A percentile compares a stretch with the other conserved stretches of the same genome.
Conservation (phyloP, 2,888 invertebrate genomes). For the Pediacus dermestoides region DNA sequence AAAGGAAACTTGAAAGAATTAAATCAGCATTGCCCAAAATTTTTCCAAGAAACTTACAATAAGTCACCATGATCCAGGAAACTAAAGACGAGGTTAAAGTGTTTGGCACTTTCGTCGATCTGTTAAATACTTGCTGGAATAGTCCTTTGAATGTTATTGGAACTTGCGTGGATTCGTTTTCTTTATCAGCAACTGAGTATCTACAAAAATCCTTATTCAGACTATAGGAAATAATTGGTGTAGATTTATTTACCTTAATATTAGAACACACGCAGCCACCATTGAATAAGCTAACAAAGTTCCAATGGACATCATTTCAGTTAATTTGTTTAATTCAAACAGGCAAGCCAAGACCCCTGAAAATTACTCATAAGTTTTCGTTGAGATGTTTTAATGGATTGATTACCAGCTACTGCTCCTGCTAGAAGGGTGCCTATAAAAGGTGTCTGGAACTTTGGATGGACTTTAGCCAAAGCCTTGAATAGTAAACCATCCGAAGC, state of each 20-base stretch:
- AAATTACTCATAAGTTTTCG: conserved; percentile 28
- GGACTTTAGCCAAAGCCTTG: conserved; percentile 66
- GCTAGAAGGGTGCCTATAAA: conserved; percentile 69
- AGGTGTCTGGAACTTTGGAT: conserved; percentile 68
- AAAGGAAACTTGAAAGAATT: conserved; percentile 36
- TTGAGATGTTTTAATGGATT: background rate
- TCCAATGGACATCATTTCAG: conserved; percentile 89
- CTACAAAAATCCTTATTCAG: conserved; percentile 34
- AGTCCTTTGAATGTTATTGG: conserved; percentile 35
- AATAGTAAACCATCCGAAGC: conserved; percentile 79
- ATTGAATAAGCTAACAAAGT: conserved; percentile 84
- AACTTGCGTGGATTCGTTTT: conserved; percentile 31
- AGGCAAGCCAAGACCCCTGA: conserved; percentile 74
- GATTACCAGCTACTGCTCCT: conserved; percentile 64
- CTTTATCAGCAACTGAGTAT: conserved; percentile 46
- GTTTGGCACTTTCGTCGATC: conserved; percentile 47
- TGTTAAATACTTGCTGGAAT: conserved; percentile 50
- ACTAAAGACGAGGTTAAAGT: conserved; percentile 51
- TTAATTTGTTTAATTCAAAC: conserved; percentile 77
- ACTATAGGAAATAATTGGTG: background rate
- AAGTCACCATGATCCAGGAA: conserved; percentile 51
- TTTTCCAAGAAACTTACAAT: conserved; percentile 47
- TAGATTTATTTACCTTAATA: conserved; percentile 62
- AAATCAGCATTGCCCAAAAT: conserved; percentile 5
- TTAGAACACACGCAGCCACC: conserved; percentile 80